These are phyloP conservation scores for Nanorana parkeri DNA, from an alignment of 2,113 vertebrate genomes.

Conservation along the genomic window DNA sequence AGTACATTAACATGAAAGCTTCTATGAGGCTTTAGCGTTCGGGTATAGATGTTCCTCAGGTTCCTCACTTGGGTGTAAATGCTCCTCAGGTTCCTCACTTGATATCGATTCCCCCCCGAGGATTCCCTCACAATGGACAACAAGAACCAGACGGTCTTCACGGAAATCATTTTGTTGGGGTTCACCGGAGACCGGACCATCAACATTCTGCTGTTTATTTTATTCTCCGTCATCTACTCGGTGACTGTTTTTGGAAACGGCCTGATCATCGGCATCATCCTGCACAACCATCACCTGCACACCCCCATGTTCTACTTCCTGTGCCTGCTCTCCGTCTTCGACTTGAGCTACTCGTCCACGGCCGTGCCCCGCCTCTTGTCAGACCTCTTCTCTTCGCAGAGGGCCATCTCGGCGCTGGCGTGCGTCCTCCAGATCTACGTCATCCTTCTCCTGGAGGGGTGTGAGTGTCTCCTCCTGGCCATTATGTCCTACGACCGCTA, in stretches of 20 bases:
- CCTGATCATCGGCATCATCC: background rate
- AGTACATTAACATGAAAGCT: too few relatives aligned
- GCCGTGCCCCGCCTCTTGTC: background rate
- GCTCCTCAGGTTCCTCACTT: too few relatives aligned
- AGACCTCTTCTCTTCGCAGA: background rate
- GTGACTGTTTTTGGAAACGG: background rate
- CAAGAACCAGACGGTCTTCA: background rate
- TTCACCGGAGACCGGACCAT: background rate
- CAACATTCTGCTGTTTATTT: background rate
- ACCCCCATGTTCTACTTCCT: constrained; percentile 40
- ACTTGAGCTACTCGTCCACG: constrained; percentile 10
- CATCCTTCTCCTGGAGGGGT: constrained; percentile 49
- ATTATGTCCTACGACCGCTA: constrained; percentile 61
- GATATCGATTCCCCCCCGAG: too few relatives aligned
- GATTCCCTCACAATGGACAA: background rate
- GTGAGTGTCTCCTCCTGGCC: constrained; percentile 58
- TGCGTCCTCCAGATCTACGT: constrained; percentile 56
- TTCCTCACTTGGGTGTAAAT: too few relatives aligned
- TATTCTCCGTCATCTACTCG: too few relatives aligned
- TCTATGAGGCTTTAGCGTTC: too few relatives aligned
- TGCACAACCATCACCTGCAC: background rate
- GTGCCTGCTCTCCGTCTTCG: constrained; percentile 4
- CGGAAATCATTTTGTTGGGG: background rate
- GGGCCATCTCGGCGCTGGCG: background rate
- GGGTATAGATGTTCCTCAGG: too few relatives aligned